Percentiles rank a stretch among this genome's conserved stretches.
Conservation (phyloP, 2,888 invertebrate genomes). For the Pyrrhia umbra region DNA sequence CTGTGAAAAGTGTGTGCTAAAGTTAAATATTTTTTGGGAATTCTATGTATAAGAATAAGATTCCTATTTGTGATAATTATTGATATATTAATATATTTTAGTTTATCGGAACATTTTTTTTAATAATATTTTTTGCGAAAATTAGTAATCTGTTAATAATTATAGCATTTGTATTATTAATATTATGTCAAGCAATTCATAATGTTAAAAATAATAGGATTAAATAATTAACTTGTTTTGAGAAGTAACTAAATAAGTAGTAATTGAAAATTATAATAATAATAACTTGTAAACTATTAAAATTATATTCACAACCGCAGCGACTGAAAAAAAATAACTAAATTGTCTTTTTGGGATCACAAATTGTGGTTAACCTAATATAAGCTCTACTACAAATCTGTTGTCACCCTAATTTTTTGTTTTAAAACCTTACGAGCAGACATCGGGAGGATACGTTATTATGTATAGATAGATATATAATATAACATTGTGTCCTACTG, state of each 20-base stretch:
- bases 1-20: neutral
- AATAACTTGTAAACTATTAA: conserved; percentile 6
- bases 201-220: too few species aligned
- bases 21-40: neutral
- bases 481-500: neutral
- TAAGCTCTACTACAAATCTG: too few species aligned
- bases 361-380: conserved; percentile 4
- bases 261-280: conserved; percentile 6
- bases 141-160: neutral
- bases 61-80: too few species aligned
- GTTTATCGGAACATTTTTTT: neutral
- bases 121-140: neutral
- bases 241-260: conserved; percentile 3
- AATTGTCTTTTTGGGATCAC: conserved; percentile 23
- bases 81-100: too few species aligned
- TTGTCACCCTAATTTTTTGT: too few species aligned
- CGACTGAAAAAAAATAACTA: conserved; percentile 14
- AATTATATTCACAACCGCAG: conserved; percentile 48
- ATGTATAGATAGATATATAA: too few species aligned
- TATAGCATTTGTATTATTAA: neutral
- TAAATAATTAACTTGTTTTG: neutral
- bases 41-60: neutral
- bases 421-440: neutral
- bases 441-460: neutral
- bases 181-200: neutral